Evolutionary conservation across 2,888 invertebrate species (phyloP), one percentile per base, ranked within the genome.

Genomic region (Diarsia mendica): DNA sequence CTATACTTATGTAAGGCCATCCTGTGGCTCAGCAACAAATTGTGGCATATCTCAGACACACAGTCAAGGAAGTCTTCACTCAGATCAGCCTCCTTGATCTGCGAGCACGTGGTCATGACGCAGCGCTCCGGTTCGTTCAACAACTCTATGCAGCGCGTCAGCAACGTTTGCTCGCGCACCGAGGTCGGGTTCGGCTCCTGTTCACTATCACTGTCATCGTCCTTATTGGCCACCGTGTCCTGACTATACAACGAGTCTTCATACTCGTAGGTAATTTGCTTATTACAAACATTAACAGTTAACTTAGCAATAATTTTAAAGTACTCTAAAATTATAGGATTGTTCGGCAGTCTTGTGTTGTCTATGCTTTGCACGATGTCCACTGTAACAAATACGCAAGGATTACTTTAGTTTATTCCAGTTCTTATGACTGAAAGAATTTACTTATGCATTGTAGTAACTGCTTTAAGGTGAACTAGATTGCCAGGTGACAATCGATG

Each of bases 1-100:
- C 98, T 98, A 94, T 98, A 98, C 91, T 98, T 98, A 91, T 98
- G 98, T 85, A 99, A 97, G 0, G 98, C 98, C 92, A 98, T 97
- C 91, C 98, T 98, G 91, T 98, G 98, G 87, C 98, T 98, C 85
- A 98, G 97, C 91, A 99, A 95, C 68, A 99, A 95, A 93, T 98
- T 98, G 94, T 99, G 98, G 90, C 98, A 98, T 71, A 99, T 97
- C 91, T 97, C 97, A 81, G 98, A 98, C 79, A 98, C 95, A 18
- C 97, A 97, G 86, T 97, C 97, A 65, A 98, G 93, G 39, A 98
- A 96, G 11, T 97, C 95, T 92, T 95, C 94, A 92, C 91, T 92
- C 89, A 97, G 90, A 88, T 97, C 91, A 86, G 89, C 88, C 85
- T 97, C 86, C 95, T 97, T 87, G 95, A 97, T 88, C 94, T 95